Evolutionary conservation across 2,113 vertebrate genomes (phyloP).

Genomic region (Eclectus roratus): DNA sequence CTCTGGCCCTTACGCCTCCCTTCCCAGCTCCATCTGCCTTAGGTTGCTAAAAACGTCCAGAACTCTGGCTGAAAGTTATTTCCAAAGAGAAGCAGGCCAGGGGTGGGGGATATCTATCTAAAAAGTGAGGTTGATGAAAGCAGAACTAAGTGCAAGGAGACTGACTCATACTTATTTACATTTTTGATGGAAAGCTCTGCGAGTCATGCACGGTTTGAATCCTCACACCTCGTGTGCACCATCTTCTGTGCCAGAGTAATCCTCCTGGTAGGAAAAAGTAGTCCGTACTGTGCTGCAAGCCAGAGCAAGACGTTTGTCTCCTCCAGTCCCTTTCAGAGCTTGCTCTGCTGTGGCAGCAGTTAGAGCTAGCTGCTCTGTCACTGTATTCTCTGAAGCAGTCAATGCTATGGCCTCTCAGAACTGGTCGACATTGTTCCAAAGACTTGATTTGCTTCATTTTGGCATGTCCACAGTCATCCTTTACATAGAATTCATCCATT

Average conservation of each 20-base stretch:
- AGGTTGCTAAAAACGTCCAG: not conserved
- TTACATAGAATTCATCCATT: conserved; percentile 56
- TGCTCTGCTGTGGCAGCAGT: conserved; percentile 28
- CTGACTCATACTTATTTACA: conserved; percentile 67
- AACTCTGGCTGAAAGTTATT: not conserved
- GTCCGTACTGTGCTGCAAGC: conserved; percentile 1
- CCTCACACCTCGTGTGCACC: not conserved
- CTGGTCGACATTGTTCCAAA: conserved; percentile 59
- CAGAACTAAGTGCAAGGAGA: conserved; percentile 57
- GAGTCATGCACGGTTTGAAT: not conserved
- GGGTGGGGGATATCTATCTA: not conserved
- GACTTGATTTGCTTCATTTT: conserved; percentile 71
- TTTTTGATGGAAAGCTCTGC: conserved; percentile 45
- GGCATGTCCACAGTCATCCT: conserved; percentile 75
- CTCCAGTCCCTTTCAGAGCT: not conserved
- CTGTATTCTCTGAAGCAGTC: conserved; percentile 44
- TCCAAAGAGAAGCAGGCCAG: not conserved
- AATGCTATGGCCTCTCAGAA: conserved; percentile 27
- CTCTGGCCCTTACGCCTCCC: rapidly evolving
- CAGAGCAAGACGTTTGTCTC: not conserved
- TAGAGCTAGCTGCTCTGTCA: conserved; percentile 28
- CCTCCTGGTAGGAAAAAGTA: conserved; percentile 11
- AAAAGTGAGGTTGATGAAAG: conserved; percentile 24
- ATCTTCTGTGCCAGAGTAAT: conserved; percentile 57
- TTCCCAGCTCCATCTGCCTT: not conserved